These are phyloP conservation scores for Lithophane leautieri DNA, from an alignment of 2,888 invertebrate species.

Conservation along the genomic window DNA sequence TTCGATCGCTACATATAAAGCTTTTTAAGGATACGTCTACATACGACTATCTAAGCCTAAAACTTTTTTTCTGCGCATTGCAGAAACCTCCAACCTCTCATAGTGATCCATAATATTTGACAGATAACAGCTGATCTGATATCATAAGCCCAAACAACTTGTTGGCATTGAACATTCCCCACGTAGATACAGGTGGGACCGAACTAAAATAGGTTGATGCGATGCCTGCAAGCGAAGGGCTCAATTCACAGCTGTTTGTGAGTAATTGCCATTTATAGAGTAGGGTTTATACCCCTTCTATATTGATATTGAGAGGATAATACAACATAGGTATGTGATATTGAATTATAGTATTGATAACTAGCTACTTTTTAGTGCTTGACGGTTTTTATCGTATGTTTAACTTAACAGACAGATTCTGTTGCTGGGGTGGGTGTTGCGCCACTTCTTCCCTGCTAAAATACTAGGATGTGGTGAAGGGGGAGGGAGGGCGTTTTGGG, in stretches of 20 bases:
- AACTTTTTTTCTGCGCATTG: neutral
- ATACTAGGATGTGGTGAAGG: too few species aligned
- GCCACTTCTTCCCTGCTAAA: neutral
- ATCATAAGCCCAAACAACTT: conserved; percentile 50
- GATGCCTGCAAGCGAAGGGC: conserved; percentile 38
- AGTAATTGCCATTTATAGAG: conserved; percentile 45
- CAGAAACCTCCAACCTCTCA: neutral
- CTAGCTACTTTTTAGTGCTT: neutral
- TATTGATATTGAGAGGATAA: conserved; percentile 15
- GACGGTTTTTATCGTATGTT: neutral
- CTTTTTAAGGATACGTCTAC: too few species aligned
- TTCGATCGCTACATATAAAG: neutral
- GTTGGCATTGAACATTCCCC: conserved; percentile 44
- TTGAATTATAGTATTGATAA: neutral
- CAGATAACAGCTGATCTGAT: conserved; percentile 41
- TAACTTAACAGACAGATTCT: neutral
- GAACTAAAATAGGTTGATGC: conserved; percentile 39
- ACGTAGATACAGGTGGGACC: conserved; percentile 43
- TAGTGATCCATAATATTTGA: conserved; percentile 27
- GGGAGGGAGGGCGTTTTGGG: neutral
- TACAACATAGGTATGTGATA: neutral
- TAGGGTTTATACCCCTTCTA: conserved; percentile 13
- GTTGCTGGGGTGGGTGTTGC: neutral
- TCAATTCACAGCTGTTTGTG: conserved; percentile 46
- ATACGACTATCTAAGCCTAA: too few species aligned